Evolutionary conservation across 1,140 invertebrate genomes (phyloP).

Genomic region (Ericerus pela): DNA sequence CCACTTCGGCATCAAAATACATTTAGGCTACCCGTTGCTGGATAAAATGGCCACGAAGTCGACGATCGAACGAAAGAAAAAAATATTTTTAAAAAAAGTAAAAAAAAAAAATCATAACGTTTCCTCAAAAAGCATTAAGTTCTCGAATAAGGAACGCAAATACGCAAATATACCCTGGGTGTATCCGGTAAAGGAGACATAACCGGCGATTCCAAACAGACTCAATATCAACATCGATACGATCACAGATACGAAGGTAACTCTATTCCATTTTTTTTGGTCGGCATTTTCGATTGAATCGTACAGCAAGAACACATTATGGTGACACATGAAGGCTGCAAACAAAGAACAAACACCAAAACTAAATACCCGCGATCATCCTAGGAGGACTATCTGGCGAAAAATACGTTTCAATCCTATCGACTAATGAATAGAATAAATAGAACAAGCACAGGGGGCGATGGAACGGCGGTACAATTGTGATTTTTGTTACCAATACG

Average conservation of each 20-base stretch:
- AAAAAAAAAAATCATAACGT: no score
- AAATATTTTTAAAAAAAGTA: no score
- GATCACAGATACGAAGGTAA: constrained; percentile 64
- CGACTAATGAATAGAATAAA: neutral
- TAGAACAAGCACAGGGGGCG: no score
- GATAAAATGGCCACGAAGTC: no score
- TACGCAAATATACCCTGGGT: constrained; percentile 48
- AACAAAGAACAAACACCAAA: constrained; percentile 15
- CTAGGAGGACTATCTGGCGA: neutral
- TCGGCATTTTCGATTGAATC: constrained; percentile 63
- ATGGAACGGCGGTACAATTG: neutral
- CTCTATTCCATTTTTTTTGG: constrained; percentile 60
- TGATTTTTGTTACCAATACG: neutral
- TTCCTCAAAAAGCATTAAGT: no score
- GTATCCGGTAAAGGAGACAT: constrained; percentile 64
- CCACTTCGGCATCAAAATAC: no score
- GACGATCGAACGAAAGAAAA: no score
- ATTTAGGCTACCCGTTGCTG: no score
- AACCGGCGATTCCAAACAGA: constrained; percentile 63
- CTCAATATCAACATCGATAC: constrained; percentile 53
- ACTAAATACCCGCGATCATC: neutral
- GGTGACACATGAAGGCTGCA: constrained; percentile 80
- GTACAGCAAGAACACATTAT: constrained; percentile 77
- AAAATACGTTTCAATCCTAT: neutral
- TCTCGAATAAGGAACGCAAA: neutral